Evolutionary conservation across 2,113 vertebrate genomes (phyloP).

Genomic region (Nymphicus hollandicus): DNA sequence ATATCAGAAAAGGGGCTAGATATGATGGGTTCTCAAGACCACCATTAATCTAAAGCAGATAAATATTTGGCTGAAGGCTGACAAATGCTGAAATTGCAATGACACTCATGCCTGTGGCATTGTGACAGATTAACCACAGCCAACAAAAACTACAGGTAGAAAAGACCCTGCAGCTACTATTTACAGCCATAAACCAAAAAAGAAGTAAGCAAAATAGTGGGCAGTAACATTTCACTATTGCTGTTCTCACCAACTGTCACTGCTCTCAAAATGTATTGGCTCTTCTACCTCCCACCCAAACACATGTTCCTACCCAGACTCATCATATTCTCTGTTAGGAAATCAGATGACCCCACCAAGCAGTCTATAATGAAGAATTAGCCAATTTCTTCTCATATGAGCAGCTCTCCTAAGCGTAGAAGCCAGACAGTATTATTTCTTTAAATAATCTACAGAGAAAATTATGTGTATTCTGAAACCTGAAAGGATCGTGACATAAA

Average conservation of each 20-base stretch:
- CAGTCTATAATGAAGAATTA: neutral
- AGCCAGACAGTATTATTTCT: neutral
- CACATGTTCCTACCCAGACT: rapidly evolving
- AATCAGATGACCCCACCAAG: neutral
- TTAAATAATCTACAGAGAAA: neutral
- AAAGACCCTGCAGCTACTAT: neutral
- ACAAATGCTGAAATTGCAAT: neutral
- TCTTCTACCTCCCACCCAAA: neutral
- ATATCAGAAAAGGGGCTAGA: neutral
- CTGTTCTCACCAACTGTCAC: neutral
- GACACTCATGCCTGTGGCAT: neutral
- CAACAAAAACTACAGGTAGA: neutral
- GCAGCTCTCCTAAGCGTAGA: neutral
- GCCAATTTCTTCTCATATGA: neutral
- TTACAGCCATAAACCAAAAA: neutral
- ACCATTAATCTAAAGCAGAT: neutral
- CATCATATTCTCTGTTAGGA: neutral
- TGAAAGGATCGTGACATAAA: neutral
- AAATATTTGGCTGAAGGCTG: neutral
- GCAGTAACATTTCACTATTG: neutral
- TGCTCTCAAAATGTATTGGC: rapidly evolving
- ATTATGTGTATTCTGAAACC: neutral
- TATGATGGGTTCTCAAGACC: neutral
- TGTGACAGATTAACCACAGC: neutral
- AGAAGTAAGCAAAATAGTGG: neutral